Base-by-base conservation (phyloP, 2,888 invertebrate genomes). In the Steinernema scapterisci region DNA sequence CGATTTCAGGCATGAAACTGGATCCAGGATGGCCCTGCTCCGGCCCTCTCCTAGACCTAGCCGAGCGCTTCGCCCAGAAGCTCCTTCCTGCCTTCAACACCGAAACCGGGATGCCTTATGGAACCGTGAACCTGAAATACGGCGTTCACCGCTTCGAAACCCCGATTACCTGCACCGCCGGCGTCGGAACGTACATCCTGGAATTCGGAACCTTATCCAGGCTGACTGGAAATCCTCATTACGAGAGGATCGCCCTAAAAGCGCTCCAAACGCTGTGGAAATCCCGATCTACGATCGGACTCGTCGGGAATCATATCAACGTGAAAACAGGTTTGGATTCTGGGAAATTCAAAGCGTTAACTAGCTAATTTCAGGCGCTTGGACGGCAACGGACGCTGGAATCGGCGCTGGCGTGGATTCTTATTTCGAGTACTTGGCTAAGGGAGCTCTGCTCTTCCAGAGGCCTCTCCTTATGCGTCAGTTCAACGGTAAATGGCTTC, bases 341-440 rank as follows among this genome's bases (percentile, higher is more conserved):
- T n/a, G n/a, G n/a, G n/a, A n/a, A n/a, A n/a, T n/a, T n/a, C n/a
- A n/a, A n/a, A n/a, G n/a, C n/a, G n/a, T n/a, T n/a, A n/a, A n/a
- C n/a, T n/a, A n/a, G n/a, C n/a, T n/a, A n/a, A n/a, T n/a, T n/a
- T n/a, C n/a, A 83, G 86, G 84, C 27, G 77, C 80, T 38, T 99
- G 99, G 99, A 97, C 95, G 0, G 97, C 97, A 0, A 92, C 94
- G 80, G 97, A 99, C 89, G 93, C 96, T n/a, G 97, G 96, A 6
- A 96, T 97, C 79, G 97, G 90, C 11, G 90, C 90, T 7, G 90
- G 90, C 0, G 88, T 90, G 1, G 90, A 90, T 80, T 99, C 97
- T 0, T 97, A 95, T 88, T 97, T 95, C 89, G 99, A 99, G 89
- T 99, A 99, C 89, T 90, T 99, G 81, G 96, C 96, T 0, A 99